Percentiles rank a stretch among this genome's conserved stretches.
Evolutionary conservation across 2,888 invertebrate species (phyloP).

Genomic region (Erebia aethiops): DNA sequence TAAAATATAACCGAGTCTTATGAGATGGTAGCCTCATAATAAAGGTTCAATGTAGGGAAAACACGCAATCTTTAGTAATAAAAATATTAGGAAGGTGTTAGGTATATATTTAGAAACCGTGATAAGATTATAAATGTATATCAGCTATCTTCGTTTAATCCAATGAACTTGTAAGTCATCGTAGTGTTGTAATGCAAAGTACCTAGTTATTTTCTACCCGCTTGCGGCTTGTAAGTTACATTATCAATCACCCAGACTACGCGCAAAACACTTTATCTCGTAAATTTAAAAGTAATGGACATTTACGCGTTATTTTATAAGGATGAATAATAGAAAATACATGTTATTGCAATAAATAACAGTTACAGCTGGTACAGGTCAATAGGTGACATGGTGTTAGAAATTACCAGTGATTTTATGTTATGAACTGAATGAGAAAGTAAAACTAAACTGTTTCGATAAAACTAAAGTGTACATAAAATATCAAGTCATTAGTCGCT

Average conservation of each 20-base stretch:
- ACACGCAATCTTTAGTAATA: background rate
- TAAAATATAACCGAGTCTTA: no score
- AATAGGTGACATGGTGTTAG: conserved; percentile 27
- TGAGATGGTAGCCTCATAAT: no score
- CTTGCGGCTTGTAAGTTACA: conserved; percentile 15
- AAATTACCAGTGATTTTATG: conserved; percentile 32
- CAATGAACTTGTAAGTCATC: conserved; percentile 69
- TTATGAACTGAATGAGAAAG: conserved; percentile 35
- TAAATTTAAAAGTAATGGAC: background rate
- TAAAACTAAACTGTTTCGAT: conserved; percentile 38
- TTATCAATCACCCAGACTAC: conserved; percentile 6
- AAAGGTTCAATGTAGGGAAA: no score
- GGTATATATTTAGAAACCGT: conserved; percentile 29
- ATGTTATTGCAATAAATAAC: background rate
- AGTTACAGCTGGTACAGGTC: background rate
- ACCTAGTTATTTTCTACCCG: conserved; percentile 18
- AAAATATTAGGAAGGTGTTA: conserved; percentile 12
- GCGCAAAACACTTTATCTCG: background rate
- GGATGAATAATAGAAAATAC: background rate
- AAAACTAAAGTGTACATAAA: conserved; percentile 67
- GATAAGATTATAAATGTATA: conserved; percentile 36
- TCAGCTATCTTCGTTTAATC: conserved; percentile 56
- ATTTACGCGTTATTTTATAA: background rate
- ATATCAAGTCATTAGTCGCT: conserved; percentile 80
- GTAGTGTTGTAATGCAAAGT: conserved; percentile 35